Evolutionary conservation across 2,888 invertebrate species (phyloP).

Genomic region (Bruchidius siliquastri): DNA sequence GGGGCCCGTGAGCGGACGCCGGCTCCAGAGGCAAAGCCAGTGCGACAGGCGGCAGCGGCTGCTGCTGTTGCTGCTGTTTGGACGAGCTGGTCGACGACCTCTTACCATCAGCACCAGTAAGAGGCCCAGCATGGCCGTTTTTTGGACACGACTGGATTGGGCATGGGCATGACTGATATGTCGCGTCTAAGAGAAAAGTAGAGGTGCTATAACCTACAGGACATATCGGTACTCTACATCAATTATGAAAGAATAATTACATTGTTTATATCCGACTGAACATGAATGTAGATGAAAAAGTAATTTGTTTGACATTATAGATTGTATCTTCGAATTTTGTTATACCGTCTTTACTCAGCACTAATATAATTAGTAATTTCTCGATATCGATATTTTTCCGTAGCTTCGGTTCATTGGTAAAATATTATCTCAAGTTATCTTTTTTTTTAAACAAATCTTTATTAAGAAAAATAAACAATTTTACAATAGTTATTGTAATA

Average conservation of each 20-base stretch:
- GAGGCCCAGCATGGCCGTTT: slow-evolving; percentile 98
- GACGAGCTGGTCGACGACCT: slow-evolving; percentile 46
- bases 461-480: too few species aligned
- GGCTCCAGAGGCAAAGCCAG: slow-evolving; percentile 51
- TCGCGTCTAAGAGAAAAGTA: slow-evolving; percentile 45
- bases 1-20: slow-evolving; percentile 55
- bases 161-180: slow-evolving; percentile 76
- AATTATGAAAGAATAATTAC: background rate
- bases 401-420: too few species aligned
- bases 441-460: too few species aligned
- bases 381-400: too few species aligned
- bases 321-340: too few species aligned
- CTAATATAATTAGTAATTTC: too few species aligned
- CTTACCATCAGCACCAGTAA: slow-evolving; percentile 89
- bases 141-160: slow-evolving; percentile 94
- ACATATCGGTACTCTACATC: background rate
- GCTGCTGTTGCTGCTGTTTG: slow-evolving; percentile 42
- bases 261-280: too few species aligned
- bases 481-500: too few species aligned
- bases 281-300: too few species aligned
- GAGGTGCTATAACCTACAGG: background rate
- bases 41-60: slow-evolving; percentile 48
- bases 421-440: too few species aligned
- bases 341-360: too few species aligned
- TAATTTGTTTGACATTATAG: too few species aligned